A percentile compares a stretch with the other conserved stretches of the same genome.
phyloP scores from a whole-genome alignment of 2,888 invertebrate species.

The Scaptomyza polygonia region DNA sequence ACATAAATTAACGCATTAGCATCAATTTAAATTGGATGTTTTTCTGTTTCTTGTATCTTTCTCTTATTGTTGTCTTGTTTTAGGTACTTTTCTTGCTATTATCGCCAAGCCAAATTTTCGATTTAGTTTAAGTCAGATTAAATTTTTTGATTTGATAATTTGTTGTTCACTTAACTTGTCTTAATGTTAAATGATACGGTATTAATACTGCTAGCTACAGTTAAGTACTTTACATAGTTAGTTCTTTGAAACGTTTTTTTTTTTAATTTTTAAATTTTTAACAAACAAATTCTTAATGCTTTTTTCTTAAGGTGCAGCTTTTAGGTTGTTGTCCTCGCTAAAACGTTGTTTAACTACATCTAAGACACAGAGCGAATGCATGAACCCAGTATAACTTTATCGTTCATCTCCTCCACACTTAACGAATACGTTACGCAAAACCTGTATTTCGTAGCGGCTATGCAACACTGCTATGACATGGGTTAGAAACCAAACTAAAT shows the following conservation, averaged over 20 bases:
- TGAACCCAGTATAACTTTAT: not conserved
- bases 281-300: no score
- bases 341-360: not conserved
- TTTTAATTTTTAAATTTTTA: no score
- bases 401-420: not conserved
- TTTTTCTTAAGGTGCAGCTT: no score
- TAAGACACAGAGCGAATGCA: not conserved
- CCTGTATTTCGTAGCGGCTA: not conserved
- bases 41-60: no score
- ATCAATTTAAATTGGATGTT: slow-evolving; percentile 51
- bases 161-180: not conserved
- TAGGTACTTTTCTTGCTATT: not conserved
- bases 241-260: no score
- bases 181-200: not conserved
- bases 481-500: slow-evolving; percentile 1
- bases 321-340: slow-evolving; percentile 1
- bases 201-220: not conserved
- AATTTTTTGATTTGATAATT: no score
- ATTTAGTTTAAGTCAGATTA: no score
- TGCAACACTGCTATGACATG: slow-evolving; percentile 6
- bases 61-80: slow-evolving; percentile 1
- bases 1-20: slow-evolving; percentile 56
- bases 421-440: not conserved
- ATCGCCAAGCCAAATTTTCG: not conserved
- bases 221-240: no score